Percentiles rank a stretch among this genome's conserved stretches.
Evolutionary conservation across 2,797 vertebrate genomes (phyloP).

Genomic region (Poliocrania exsul): DNA sequence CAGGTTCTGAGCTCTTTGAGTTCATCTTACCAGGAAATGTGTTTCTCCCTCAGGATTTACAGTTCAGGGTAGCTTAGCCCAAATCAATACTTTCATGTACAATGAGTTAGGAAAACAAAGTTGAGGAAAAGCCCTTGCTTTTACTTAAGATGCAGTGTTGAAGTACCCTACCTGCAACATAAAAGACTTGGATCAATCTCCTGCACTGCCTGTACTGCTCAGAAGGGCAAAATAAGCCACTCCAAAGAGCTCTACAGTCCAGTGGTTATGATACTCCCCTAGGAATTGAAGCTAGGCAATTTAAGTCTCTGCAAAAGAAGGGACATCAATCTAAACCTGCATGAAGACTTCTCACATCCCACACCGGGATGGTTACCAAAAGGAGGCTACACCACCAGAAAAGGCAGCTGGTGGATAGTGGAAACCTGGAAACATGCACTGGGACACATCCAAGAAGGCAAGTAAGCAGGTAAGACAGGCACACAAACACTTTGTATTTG

Average conservation of each 20-base stretch:
- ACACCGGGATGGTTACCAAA: neutral
- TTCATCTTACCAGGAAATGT: neutral
- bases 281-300: neutral
- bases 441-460: neutral
- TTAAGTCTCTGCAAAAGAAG: neutral
- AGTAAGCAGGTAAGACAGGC: neutral
- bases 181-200: neutral
- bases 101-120: neutral
- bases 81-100: neutral
- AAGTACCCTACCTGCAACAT: neutral
- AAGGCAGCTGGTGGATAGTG: neutral
- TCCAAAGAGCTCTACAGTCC: neutral
- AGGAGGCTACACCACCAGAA: neutral
- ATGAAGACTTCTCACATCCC: neutral
- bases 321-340: neutral
- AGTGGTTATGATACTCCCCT: neutral
- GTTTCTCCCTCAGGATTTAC: neutral
- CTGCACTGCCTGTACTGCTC: neutral
- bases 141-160: neutral
- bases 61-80: neutral
- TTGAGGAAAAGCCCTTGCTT: neutral
- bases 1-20: neutral
- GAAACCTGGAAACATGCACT: neutral
- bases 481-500: neutral
- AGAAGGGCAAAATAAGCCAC: neutral